These are phyloP conservation scores for Zaprionus vittiger DNA, from an alignment of 1,140 invertebrate species.

Conservation along the genomic window DNA sequence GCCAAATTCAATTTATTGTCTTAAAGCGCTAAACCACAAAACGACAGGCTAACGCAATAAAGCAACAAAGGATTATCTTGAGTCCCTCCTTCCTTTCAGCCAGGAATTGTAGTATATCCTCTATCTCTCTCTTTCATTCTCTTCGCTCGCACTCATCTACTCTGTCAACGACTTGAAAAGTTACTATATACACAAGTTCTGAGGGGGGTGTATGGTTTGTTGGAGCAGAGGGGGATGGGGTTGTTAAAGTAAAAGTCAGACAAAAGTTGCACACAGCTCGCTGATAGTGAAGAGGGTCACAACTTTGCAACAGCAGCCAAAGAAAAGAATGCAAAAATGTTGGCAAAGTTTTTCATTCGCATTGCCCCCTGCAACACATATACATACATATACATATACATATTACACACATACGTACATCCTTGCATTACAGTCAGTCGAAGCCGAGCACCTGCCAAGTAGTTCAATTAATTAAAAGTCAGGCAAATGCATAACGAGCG, in stretches of 20 bases:
- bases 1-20: constrained; percentile 78
- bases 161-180: constrained; percentile 46
- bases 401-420: neutral
- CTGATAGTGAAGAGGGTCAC: constrained; percentile 60
- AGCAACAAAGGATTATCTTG: constrained; percentile 74
- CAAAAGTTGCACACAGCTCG: constrained; percentile 60
- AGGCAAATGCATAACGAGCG: constrained; percentile 61
- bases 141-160: constrained; percentile 4
- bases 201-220: neutral
- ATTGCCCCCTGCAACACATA: neutral
- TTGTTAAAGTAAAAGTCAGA: constrained; percentile 62
- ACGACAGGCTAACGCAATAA: constrained; percentile 69
- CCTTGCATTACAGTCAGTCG: neutral
- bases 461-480: constrained; percentile 78
- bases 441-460: constrained; percentile 41
- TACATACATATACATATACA: neutral
- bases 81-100: constrained; percentile 1
- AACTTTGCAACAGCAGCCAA: constrained; percentile 55
- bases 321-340: constrained; percentile 36
- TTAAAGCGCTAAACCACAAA: constrained; percentile 70
- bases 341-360: constrained; percentile 42
- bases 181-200: constrained; percentile 45
- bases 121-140: neutral
- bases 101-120: neutral
- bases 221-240: neutral